phyloP scores from a whole-genome alignment of 2,888 invertebrate genomes.

The Catocala nupta region DNA sequence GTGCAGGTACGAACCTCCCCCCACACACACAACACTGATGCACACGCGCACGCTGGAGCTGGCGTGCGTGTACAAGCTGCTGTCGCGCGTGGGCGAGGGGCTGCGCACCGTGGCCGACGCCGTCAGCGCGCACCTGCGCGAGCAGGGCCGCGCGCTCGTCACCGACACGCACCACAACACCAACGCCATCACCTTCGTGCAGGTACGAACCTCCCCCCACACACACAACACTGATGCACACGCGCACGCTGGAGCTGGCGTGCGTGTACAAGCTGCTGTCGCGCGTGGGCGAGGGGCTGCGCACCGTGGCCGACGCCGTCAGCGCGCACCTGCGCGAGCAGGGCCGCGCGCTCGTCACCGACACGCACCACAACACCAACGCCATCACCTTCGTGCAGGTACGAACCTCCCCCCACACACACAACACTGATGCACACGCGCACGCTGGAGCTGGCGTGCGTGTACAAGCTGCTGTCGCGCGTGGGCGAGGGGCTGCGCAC shows the following conservation, averaged over 20 bases:
- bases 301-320: slow-evolving; percentile 98
- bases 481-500: no score
- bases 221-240: slow-evolving; percentile 91
- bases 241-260: slow-evolving; percentile 97
- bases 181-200: slow-evolving; percentile 97
- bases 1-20: slow-evolving; percentile 89
- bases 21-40: slow-evolving; percentile 85
- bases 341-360: no score
- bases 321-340: no score
- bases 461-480: no score
- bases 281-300: slow-evolving; percentile 94
- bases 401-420: no score
- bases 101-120: slow-evolving; percentile 98
- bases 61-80: slow-evolving; percentile 98
- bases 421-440: no score
- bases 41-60: slow-evolving; percentile 98
- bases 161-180: slow-evolving; percentile 96
- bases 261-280: slow-evolving; percentile 91
- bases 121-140: slow-evolving; percentile 97
- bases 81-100: slow-evolving; percentile 96
- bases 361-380: no score
- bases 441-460: no score
- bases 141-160: slow-evolving; percentile 98
- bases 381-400: no score
- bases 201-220: slow-evolving; percentile 80